Evolutionary conservation across 1,140 invertebrate genomes (phyloP), one percentile per base, ranked within the genome.

Genomic region (Drosophila sucinea): DNA sequence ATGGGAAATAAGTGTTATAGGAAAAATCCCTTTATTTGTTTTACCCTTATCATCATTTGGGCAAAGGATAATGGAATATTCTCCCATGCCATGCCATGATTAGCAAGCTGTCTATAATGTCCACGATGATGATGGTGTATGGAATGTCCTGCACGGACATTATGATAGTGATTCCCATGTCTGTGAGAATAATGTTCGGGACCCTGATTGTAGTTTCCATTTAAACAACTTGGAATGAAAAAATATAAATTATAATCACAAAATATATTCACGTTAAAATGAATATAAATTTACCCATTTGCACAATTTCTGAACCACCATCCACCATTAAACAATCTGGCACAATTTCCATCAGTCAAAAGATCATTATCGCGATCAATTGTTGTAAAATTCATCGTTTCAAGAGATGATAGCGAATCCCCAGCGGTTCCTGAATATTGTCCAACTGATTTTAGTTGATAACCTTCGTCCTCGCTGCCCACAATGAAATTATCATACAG

Each of bases 231-330:
- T 17, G 11, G 6, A 40, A 41, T 6, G 7, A 35, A 35, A 35
- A 4, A 11, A 7, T n/a, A 38, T 60, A 29, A 40, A 38, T 38
- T n/a, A 11, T 38, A 27, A 4, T 6, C 0, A 27, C 6, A 58
- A 58, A 0, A 4, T 3, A 58, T 44, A 23, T 25, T 23, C 1
- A 47, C 7, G 23, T 11, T 58, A 8, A 58, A 10, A 35, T 7
- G 11, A 17, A 38, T 38, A 11, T 25, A 25, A 6, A 27, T 27
- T 60, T 29, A 41, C 58, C 35, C 2, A 0, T n/a, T 23, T 1
- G 32, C 35, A 27, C 58, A 60, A 11, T 10, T 5, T 30, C 60
- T 38, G 6, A 70, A 76, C 73, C 73, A 76, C 73, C 70, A 76
- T 4, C 69, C 69, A 6, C 69, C 71, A 6, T 64, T 30, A 35